Evolutionary conservation across 2,797 vertebrate species (phyloP).

Genomic region (Anableps anableps): DNA sequence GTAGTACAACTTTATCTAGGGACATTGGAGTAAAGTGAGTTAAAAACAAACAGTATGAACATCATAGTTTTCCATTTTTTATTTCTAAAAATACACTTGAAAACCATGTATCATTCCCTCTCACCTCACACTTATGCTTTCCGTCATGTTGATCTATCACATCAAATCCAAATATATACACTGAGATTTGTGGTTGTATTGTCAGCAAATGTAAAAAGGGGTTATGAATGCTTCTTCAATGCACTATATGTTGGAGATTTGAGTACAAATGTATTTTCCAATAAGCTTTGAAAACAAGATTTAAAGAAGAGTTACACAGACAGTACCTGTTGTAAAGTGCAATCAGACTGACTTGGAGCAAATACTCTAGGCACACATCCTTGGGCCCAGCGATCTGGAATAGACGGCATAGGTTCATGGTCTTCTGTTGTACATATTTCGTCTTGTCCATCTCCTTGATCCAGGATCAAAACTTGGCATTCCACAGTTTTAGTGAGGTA

Average conservation of each 20-base stretch:
- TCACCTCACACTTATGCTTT: background rate
- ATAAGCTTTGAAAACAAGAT: constrained; percentile 10
- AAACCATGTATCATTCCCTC: background rate
- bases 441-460: constrained; percentile 75
- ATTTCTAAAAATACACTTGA: background rate
- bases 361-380: constrained; percentile 73
- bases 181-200: background rate
- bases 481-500: constrained; percentile 76
- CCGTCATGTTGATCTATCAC: background rate
- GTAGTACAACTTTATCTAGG: background rate
- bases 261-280: background rate
- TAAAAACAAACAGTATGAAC: background rate
- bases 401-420: constrained; percentile 71
- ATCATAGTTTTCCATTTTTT: background rate
- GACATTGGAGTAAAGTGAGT: background rate
- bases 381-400: constrained; percentile 80
- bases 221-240: background rate
- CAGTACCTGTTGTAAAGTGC: constrained; percentile 50
- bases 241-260: background rate
- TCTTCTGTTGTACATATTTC: constrained; percentile 77
- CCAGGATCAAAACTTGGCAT: constrained; percentile 77
- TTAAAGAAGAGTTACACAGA: background rate
- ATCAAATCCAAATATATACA: background rate
- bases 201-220: background rate
- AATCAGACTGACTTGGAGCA: background rate